Percentiles rank a stretch among this genome's conserved stretches.
phyloP scores from a whole-genome alignment of 2,888 invertebrate species.

The Athrips mouffetella region DNA sequence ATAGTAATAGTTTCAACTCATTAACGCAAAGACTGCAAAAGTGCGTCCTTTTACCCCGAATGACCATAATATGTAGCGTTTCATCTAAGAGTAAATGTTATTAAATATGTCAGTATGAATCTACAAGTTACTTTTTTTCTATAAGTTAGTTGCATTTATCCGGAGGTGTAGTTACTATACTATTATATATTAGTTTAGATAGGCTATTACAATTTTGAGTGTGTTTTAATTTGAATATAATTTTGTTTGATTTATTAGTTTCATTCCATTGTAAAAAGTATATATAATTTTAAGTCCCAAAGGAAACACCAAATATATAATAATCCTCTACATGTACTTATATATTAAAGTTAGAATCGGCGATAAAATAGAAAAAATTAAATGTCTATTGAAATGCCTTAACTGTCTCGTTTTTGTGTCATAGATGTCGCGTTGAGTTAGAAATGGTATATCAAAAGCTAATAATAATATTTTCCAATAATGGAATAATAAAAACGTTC shows the following conservation, averaged over 20 bases:
- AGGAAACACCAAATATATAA: slow-evolving; percentile 56
- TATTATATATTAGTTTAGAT: slow-evolving; percentile 55
- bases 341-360: slow-evolving; percentile 34
- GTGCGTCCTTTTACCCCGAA: too few species aligned
- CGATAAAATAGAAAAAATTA: slow-evolving; percentile 34
- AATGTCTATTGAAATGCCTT: slow-evolving; percentile 38
- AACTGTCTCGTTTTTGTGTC: slow-evolving; percentile 28
- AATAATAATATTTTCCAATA: too few species aligned
- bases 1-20: too few species aligned
- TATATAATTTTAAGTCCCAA: slow-evolving; percentile 63
- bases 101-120: too few species aligned
- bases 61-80: too few species aligned
- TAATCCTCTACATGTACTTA: slow-evolving; percentile 41
- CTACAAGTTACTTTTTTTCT: too few species aligned
- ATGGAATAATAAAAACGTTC: too few species aligned
- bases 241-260: slow-evolving; percentile 30
- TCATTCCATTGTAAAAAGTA: slow-evolving; percentile 44
- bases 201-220: slow-evolving; percentile 59
- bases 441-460: slow-evolving; percentile 32
- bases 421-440: slow-evolving; percentile 39
- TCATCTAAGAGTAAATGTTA: too few species aligned
- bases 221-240: slow-evolving; percentile 23
- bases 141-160: too few species aligned
- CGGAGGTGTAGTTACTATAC: too few species aligned
- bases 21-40: too few species aligned